A percentile compares a stretch with the other conserved stretches of the same genome.
These are phyloP conservation scores for Xenopus borealis DNA, from an alignment of 2,113 vertebrate species.

Conservation along the genomic window DNA sequence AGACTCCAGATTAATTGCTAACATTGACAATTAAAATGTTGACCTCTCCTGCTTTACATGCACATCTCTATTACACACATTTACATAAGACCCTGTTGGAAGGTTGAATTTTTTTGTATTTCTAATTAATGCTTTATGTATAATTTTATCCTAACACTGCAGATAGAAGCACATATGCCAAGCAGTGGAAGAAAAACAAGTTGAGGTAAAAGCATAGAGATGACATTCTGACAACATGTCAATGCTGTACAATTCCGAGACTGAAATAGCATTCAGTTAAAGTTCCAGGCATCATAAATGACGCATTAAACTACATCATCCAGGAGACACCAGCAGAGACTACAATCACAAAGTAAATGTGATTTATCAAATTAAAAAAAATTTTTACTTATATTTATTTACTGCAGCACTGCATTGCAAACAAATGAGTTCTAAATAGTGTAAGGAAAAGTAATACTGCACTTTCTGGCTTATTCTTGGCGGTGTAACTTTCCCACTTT, in stretches of 20 bases:
- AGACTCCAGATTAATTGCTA: constrained; percentile 43
- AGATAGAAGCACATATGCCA: constrained; percentile 37
- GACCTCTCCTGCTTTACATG: constrained; percentile 15
- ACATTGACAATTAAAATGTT: constrained; percentile 44
- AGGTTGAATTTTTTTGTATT: constrained; percentile 40
- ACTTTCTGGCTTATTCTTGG: too few species aligned
- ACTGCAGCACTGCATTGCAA: not conserved
- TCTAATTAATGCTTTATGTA: constrained; percentile 46
- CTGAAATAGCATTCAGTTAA: constrained; percentile 45
- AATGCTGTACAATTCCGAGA: constrained; percentile 33
- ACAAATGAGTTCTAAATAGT: not conserved
- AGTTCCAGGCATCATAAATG: constrained; percentile 30
- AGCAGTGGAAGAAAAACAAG: constrained; percentile 40
- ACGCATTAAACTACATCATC: constrained; percentile 24
- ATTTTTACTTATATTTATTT: too few species aligned
- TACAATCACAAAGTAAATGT: constrained; percentile 19
- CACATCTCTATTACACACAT: not conserved
- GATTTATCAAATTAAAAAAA: too few species aligned
- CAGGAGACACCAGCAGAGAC: constrained; percentile 20
- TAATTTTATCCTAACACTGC: constrained; percentile 35
- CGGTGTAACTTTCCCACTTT: too few species aligned
- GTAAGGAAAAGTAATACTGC: too few species aligned
- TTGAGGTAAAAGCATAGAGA: constrained; percentile 37
- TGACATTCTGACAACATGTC: constrained; percentile 48
- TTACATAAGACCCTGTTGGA: not conserved